Percentiles rank a stretch among this genome's conserved stretches.
Evolutionary conservation across 1,140 invertebrate genomes (phyloP).

Genomic region (Sycophaga agraensis): DNA sequence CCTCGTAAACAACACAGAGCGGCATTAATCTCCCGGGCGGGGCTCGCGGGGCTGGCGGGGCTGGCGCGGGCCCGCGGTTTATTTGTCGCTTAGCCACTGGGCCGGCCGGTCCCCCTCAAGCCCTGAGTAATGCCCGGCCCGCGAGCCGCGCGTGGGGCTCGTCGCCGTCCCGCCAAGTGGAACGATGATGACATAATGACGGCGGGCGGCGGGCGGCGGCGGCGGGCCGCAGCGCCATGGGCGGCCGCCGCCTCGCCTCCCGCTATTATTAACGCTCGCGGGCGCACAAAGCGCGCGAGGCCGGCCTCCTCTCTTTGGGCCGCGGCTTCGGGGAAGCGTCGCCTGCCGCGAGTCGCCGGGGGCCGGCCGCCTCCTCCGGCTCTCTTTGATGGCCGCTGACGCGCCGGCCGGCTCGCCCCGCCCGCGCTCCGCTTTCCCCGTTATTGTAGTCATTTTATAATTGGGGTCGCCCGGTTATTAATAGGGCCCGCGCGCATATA

Average conservation of each 20-base stretch:
- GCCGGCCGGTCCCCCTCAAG: neutral
- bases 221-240: conserved; percentile 58
- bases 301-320: neutral
- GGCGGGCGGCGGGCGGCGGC: conserved; percentile 56
- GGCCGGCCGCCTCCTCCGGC: neutral
- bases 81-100: no score
- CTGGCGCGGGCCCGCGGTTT: no score
- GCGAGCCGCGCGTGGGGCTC: conserved; percentile 37
- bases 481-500: no score
- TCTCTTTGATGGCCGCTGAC: conserved; percentile 9
- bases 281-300: no score
- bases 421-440: no score
- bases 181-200: conserved; percentile 60
- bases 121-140: conserved; percentile 37
- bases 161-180: conserved; percentile 49
- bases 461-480: no score
- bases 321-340: neutral
- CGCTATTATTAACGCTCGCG: conserved; percentile 15
- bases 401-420: neutral
- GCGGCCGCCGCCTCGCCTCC: conserved; percentile 27
- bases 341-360: neutral
- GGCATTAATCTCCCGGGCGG: conserved; percentile 16
- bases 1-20: conserved; percentile 18
- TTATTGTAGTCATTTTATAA: no score
- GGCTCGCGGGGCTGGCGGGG: conserved; percentile 1